These are phyloP conservation scores for Lithophane ornitopus DNA, from an alignment of 2,888 invertebrate genomes.

Conservation along the genomic window DNA sequence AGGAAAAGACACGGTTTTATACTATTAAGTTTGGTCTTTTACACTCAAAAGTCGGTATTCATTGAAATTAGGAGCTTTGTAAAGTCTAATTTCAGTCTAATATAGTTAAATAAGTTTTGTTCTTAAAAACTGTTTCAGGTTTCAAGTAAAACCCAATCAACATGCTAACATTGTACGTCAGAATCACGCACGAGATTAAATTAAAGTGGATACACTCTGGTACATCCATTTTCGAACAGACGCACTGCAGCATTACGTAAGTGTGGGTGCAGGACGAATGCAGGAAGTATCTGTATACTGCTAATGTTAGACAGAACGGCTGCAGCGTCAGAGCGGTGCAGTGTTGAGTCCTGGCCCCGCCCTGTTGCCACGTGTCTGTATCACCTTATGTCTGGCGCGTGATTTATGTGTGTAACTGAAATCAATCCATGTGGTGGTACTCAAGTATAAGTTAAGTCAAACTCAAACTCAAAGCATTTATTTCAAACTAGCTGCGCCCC, in stretches of 20 bases:
- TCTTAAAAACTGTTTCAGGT: neutral
- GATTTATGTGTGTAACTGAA: slow-evolving; percentile 19
- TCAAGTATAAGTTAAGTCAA: neutral
- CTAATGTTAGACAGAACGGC: slow-evolving; percentile 24
- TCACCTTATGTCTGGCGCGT: slow-evolving; percentile 11
- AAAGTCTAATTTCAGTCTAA: too few relatives aligned
- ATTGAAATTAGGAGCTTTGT: neutral
- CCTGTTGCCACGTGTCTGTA: slow-evolving; percentile 32
- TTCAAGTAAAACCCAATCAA: neutral
- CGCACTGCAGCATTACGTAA: slow-evolving; percentile 47
- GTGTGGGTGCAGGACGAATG: slow-evolving; percentile 54
- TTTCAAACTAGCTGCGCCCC: too few relatives aligned
- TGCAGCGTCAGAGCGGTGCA: slow-evolving; percentile 42
- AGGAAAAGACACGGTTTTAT: neutral
- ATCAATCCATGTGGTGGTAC: slow-evolving; percentile 6
- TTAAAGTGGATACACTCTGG: neutral
- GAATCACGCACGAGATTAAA: slow-evolving; percentile 7
- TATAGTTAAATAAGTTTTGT: neutral
- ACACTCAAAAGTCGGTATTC: too few relatives aligned
- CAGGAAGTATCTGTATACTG: slow-evolving; percentile 52
- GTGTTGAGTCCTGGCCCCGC: slow-evolving; percentile 41
- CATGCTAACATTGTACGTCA: neutral
- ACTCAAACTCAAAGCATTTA: too few relatives aligned
- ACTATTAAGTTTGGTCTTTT: too few relatives aligned
- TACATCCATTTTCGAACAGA: slow-evolving; percentile 18